Conservation (phyloP, 2,113 vertebrate species). For the Heloderma charlesbogerti region DNA sequence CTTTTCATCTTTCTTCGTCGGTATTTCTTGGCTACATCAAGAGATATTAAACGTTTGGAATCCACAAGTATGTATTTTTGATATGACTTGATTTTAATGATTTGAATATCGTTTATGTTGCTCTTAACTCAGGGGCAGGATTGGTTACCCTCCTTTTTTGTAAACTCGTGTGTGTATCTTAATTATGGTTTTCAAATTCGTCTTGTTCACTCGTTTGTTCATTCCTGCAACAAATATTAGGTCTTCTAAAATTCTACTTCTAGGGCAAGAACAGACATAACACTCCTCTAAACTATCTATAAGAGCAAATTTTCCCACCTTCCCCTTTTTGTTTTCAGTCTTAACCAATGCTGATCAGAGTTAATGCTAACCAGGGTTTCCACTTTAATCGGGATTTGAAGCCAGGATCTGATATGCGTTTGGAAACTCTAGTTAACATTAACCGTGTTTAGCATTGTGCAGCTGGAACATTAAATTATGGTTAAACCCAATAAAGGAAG, state of each 20-base stretch:
- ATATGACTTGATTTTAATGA: not conserved
- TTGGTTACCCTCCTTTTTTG: constrained; percentile 33
- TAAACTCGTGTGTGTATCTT: constrained; percentile 41
- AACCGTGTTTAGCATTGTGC: not conserved
- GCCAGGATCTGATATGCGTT: not conserved
- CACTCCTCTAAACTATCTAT: not conserved
- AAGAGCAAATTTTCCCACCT: not conserved
- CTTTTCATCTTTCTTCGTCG: constrained; percentile 86
- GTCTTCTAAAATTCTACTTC: not conserved
- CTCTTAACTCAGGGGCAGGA: constrained; percentile 7
- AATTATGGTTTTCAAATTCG: not conserved
- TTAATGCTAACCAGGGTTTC: not conserved
- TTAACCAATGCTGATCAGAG: not conserved
- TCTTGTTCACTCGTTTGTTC: not conserved
- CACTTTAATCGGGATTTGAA: not conserved
- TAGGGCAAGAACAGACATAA: not conserved
- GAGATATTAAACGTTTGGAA: constrained; percentile 91
- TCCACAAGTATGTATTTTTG: constrained; percentile 84
- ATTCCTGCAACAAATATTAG: not conserved
- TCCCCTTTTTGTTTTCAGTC: not conserved
- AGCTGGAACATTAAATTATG: not conserved
- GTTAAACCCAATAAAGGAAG: not conserved
- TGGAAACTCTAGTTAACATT: not conserved
- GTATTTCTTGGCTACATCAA: constrained; percentile 90
- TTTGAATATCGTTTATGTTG: constrained; percentile 9